Base-by-base conservation (phyloP, 2,888 invertebrate species). In the Allolobophora icterica region DNA sequence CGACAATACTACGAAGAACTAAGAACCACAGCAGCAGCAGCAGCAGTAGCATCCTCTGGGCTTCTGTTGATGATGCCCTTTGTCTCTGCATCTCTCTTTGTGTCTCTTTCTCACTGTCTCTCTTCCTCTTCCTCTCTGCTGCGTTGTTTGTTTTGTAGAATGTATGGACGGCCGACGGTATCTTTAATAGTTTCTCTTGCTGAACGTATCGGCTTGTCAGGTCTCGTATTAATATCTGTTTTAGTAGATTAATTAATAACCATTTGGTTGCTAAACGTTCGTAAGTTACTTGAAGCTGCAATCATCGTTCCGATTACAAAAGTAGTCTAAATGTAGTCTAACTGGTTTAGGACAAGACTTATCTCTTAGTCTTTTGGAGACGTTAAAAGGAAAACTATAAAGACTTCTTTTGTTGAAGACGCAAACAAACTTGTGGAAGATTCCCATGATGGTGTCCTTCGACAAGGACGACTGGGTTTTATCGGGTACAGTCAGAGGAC, bases 1-100 rank as follows among this genome's bases (percentile, higher is more conserved):
- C 71, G 71, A 71, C 71, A n/a, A n/a, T 71, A 71, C 71, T 71
- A 71, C n/a, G 71, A 71, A 71, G 71, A 71, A 71, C 71, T n/a
- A 71, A 71, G 71, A 71, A 71, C 30, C n/a, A 45, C 45, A 71
- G 52, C 52, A 52, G 52, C 71, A 71, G 30, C 71, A 71, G 30
- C 71, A 71, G 71, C 71, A 45, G 45, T 13, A 11, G 71, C 71
- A 71, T 71, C 71, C 71, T 71, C 8, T 1, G 30, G 71, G 71
- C 13, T 71, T 71, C 71, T 71, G 8, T 1, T 71, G 71, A 8
- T n/a, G n/a, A 30, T 71, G n/a, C n/a, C n/a, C 71, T 52, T 21
- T 52, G 6, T 52, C 24, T 52, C 52, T 24, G 52, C 24, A 24
- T 24, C 24, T 24, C 24, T 52, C 24, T 52, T 21, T 52, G 52